Evolutionary conservation across 2,113 vertebrate genomes (phyloP).

Genomic region (Alosa alosa): DNA sequence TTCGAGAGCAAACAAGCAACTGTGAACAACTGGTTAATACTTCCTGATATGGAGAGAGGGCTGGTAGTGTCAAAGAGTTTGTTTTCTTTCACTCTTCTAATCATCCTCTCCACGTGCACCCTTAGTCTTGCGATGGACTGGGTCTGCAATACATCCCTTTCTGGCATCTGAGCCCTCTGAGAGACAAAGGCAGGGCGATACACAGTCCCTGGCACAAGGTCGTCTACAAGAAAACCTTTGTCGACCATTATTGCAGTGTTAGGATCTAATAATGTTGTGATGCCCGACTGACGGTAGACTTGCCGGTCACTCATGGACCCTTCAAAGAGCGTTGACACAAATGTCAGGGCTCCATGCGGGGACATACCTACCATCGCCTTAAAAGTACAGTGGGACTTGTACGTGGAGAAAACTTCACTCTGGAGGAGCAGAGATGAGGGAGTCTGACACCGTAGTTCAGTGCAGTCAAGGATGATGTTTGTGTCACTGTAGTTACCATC

Average conservation of each 20-base stretch:
- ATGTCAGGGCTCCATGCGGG: background rate
- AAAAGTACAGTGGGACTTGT: conserved; percentile 39
- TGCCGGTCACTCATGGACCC: conserved; percentile 23
- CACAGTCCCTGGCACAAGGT: conserved; percentile 24
- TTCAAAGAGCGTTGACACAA: background rate
- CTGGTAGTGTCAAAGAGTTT: conserved; percentile 36
- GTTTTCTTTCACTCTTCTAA: conserved; percentile 28
- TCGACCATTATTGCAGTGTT: conserved; percentile 27
- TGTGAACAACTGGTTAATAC: conserved; percentile 35
- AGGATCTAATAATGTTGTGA: background rate
- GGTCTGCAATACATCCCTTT: no score
- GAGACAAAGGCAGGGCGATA: background rate
- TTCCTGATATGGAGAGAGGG: background rate
- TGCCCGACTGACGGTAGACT: conserved; percentile 13
- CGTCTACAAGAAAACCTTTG: conserved; percentile 15
- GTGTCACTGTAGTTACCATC: no score
- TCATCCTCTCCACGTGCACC: conserved; percentile 24
- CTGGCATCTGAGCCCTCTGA: no score
- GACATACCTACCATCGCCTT: conserved; percentile 26
- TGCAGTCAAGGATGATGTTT: conserved; percentile 17
- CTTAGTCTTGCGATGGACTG: conserved; percentile 26
- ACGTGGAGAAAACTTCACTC: conserved; percentile 36
- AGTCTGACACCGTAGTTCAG: conserved; percentile 32
- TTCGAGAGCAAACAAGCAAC: conserved; percentile 38
- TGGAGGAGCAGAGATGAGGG: conserved; percentile 33